Evolutionary conservation across 2,113 vertebrate species (phyloP).

Genomic region (Ailuropoda melanoleuca): DNA sequence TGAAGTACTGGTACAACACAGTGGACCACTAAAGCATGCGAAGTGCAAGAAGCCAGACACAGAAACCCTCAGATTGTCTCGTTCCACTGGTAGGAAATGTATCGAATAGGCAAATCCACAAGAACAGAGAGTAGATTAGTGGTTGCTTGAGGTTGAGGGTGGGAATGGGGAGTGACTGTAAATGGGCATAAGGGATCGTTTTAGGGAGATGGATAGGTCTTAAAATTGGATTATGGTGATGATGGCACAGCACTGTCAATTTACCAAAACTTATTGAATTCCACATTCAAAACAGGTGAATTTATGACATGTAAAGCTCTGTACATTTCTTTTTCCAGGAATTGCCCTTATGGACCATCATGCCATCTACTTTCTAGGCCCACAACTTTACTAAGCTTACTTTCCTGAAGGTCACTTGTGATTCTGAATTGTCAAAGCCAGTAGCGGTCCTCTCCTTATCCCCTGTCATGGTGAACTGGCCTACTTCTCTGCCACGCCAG

Average conservation of each 20-base stretch:
- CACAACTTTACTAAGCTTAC: background rate
- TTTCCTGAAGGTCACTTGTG: conserved; percentile 18
- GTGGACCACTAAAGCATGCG: background rate
- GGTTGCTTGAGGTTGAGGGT: background rate
- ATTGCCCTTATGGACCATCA: background rate
- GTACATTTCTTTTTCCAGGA: background rate
- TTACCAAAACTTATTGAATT: background rate
- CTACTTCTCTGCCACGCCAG: background rate
- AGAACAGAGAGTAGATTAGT: background rate
- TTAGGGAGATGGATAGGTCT: background rate
- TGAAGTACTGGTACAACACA: background rate
- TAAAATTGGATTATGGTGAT: background rate
- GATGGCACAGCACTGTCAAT: background rate
- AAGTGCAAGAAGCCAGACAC: background rate
- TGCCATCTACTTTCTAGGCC: background rate
- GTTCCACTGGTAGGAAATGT: background rate
- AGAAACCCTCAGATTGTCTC: background rate
- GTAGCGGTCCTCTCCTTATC: background rate
- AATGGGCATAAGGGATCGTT: background rate
- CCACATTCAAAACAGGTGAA: background rate
- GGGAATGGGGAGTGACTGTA: background rate
- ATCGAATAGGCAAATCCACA: background rate
- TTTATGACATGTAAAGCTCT: background rate
- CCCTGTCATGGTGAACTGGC: background rate
- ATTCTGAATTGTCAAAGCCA: conserved; percentile 27